A percentile compares a stretch with the other conserved stretches of the same genome.
phyloP scores from a whole-genome alignment of 2,888 invertebrate species.

The Heteromurus nitidus region DNA sequence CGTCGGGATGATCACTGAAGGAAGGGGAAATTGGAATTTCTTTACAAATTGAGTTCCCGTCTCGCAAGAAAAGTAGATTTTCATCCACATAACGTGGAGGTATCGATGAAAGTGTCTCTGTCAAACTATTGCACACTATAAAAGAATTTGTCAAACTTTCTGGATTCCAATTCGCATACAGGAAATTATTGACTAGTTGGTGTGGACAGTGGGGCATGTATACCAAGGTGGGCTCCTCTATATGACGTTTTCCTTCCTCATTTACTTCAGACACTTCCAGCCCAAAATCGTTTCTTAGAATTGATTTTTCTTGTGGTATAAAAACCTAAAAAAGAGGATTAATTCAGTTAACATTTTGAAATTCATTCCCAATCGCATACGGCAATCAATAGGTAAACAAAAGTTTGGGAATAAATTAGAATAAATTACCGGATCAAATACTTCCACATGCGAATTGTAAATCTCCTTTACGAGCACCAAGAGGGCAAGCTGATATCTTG shows the following conservation, averaged over 20 bases:
- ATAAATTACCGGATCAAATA: constrained; percentile 44
- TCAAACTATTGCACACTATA: constrained; percentile 47
- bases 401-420: background rate
- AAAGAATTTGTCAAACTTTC: constrained; percentile 33
- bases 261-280: constrained; percentile 33
- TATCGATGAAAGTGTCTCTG: constrained; percentile 6
- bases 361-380: background rate
- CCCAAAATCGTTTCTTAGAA: constrained; percentile 31
- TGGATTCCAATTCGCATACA: constrained; percentile 46
- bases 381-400: background rate
- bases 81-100: background rate
- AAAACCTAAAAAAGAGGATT: constrained; percentile 39
- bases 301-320: constrained; percentile 26
- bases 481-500: constrained; percentile 48
- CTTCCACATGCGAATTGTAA: constrained; percentile 22
- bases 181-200: constrained; percentile 53
- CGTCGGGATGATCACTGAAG: constrained; percentile 42
- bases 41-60: constrained; percentile 34
- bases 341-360: background rate
- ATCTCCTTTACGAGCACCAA: constrained; percentile 39
- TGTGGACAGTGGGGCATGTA: constrained; percentile 58
- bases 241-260: constrained; percentile 46
- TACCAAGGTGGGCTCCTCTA: constrained; percentile 30
- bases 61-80: constrained; percentile 13
- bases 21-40: constrained; percentile 30